phyloP scores from a whole-genome alignment of 2,888 invertebrate species.

The Myopa testacea region DNA sequence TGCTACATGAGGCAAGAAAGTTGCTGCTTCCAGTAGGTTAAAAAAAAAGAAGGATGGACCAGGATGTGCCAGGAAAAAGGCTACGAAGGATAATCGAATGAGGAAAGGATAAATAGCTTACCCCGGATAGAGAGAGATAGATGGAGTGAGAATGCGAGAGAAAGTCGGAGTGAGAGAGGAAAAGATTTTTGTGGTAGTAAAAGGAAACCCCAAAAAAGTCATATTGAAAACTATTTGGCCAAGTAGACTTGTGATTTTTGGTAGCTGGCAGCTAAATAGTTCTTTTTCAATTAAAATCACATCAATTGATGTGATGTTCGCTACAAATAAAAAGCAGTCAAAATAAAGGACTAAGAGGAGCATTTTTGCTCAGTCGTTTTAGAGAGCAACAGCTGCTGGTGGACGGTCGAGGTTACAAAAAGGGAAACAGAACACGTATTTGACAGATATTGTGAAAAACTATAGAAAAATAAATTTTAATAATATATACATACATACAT shows the following conservation, averaged over 20 bases:
- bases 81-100: neutral
- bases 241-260: slow-evolving; percentile 51
- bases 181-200: neutral
- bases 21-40: neutral
- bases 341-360: neutral
- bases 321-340: neutral
- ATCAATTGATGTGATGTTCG: slow-evolving; percentile 53
- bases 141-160: neutral
- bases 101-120: neutral
- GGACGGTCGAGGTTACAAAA: neutral
- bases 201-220: slow-evolving; percentile 1
- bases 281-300: slow-evolving; percentile 67
- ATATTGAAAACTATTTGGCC: slow-evolving; percentile 26
- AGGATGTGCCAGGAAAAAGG: neutral
- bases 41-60: neutral
- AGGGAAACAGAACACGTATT: neutral
- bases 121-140: neutral
- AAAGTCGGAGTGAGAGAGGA: neutral
- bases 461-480: neutral
- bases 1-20: slow-evolving; percentile 40
- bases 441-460: neutral
- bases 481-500: neutral
- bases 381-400: slow-evolving; percentile 18
- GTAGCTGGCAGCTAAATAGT: slow-evolving; percentile 59
- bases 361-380: neutral